These are phyloP conservation scores for Onychorhynchus coronatus DNA, from an alignment of 2,113 vertebrate genomes.

Conservation along the genomic window DNA sequence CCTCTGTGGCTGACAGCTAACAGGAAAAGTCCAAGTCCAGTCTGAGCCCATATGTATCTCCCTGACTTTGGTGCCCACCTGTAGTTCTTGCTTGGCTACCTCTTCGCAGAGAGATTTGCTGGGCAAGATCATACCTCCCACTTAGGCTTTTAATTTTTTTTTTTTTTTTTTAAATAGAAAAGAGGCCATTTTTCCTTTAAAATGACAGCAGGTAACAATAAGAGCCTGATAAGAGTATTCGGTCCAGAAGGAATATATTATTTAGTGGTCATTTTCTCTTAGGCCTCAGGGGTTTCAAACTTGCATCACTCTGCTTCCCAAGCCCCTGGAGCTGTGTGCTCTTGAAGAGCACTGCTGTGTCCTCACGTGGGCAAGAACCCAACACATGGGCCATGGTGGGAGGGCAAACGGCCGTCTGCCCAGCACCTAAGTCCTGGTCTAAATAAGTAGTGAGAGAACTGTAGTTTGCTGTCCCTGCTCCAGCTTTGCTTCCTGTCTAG, in stretches of 20 bases:
- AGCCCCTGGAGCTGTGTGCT: neutral
- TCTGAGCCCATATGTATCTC: neutral
- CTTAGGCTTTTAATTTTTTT: neutral
- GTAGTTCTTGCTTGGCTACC: neutral
- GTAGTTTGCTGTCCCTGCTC: neutral
- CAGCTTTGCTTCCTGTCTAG: neutral
- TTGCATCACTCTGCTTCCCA: neutral
- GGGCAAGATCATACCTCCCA: neutral
- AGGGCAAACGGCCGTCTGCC: neutral
- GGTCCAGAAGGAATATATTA: neutral
- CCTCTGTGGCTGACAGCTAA: neutral
- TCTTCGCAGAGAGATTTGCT: neutral
- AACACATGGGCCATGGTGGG: fast-evolving
- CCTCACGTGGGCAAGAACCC: neutral
- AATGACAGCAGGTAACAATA: neutral
- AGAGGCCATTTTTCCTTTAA: neutral
- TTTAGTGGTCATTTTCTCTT: neutral
- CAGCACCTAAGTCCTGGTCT: neutral
- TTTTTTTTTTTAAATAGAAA: neutral
- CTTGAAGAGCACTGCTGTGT: neutral
- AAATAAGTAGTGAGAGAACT: neutral
- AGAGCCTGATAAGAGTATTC: neutral
- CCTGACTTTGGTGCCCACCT: neutral
- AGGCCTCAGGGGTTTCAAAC: neutral
- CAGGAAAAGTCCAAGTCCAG: neutral